Evolutionary conservation across 1,140 invertebrate species (phyloP), one percentile per base, ranked within the genome.

Genomic region (Acromyrmex echinatior): DNA sequence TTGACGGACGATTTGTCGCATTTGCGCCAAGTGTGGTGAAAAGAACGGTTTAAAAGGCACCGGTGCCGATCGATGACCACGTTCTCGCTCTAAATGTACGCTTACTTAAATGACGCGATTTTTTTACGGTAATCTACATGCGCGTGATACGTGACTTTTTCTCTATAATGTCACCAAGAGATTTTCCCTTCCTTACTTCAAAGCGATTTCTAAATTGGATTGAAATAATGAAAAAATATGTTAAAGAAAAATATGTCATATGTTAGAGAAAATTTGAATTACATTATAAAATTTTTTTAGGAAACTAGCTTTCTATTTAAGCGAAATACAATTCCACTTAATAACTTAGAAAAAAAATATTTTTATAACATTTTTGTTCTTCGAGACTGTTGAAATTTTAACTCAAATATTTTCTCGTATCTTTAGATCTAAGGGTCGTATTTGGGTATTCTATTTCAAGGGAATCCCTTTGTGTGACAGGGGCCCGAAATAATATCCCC

Each of bases 1-100:
- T 91, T 86, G 73, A 86, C 86, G 62, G 66, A 74, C 89, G 88
- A 91, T 90, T 90, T 87, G 86, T 66, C 80, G 80, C 84, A 80
- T 78, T 89, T 86, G 63, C 74, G 31, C 65, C 63, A 79, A 76
- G 53, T 45, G 51, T 62, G 71, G 25, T 60, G 62, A 74, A 84
- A 53, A 78, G 63, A 88, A 86, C 78, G 79, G 62, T 68, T 86
- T 58, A 85, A 70, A 85, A 45, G 51, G 45, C 35, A 45, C 82
- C 31, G 25, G 39, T 39, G 25, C 14, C 70, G 80, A 84, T 84
- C 80, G 80, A 84, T 84, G 39, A 62, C n/a, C 14, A 49, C 68
- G 4, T 62, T 35, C 28, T 31, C 53, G 70, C 68, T 82, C 39
- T 21, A 84, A 84, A 74, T 60, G 21, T 51, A 53, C 25, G 35